Conservation (phyloP, 2,797 vertebrate species). For the Oryzias sinensis region DNA sequence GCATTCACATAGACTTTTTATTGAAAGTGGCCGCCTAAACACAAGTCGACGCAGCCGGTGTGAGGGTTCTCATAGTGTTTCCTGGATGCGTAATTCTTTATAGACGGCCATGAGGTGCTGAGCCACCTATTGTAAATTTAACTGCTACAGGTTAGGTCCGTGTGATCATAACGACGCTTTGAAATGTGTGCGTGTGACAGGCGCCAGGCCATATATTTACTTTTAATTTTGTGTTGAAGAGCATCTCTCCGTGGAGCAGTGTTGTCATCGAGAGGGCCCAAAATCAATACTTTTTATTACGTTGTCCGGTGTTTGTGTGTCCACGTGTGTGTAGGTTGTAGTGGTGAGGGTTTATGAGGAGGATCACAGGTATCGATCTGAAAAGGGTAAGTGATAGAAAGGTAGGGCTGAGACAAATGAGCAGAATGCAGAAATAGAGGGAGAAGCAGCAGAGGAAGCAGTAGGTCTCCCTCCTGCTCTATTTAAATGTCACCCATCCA, state of each 20-base stretch:
- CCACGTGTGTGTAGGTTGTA: slow-evolving; percentile 24
- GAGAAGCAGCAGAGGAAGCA: slow-evolving; percentile 22
- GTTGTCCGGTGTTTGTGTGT: slow-evolving; percentile 19
- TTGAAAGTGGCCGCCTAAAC: too few relatives aligned
- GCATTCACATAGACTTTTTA: too few relatives aligned
- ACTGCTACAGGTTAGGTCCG: slow-evolving; percentile 4
- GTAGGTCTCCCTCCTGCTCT: slow-evolving; percentile 32
- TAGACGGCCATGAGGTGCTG: slow-evolving; percentile 8
- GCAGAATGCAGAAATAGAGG: slow-evolving; percentile 20
- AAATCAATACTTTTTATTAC: slow-evolving; percentile 66
- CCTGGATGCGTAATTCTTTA: slow-evolving; percentile 8
- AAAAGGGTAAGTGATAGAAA: slow-evolving; percentile 30
- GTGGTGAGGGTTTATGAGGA: slow-evolving; percentile 61
- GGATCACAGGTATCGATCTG: slow-evolving; percentile 65
- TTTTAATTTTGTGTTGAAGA: slow-evolving; percentile 61
- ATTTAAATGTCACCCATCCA: slow-evolving; percentile 73
- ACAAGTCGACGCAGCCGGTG: slow-evolving; percentile 14
- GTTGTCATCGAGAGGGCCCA: slow-evolving; percentile 47
- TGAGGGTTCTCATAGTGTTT: slow-evolving; percentile 4
- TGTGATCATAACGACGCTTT: neutral
- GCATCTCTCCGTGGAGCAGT: slow-evolving; percentile 35
- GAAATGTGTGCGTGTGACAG: slow-evolving; percentile 14
- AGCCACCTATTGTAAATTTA: slow-evolving; percentile 2
- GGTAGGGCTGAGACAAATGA: slow-evolving; percentile 31
- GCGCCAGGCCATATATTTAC: slow-evolving; percentile 50